phyloP scores from a whole-genome alignment of 2,888 invertebrate genomes.

The Lymantria dispar region DNA sequence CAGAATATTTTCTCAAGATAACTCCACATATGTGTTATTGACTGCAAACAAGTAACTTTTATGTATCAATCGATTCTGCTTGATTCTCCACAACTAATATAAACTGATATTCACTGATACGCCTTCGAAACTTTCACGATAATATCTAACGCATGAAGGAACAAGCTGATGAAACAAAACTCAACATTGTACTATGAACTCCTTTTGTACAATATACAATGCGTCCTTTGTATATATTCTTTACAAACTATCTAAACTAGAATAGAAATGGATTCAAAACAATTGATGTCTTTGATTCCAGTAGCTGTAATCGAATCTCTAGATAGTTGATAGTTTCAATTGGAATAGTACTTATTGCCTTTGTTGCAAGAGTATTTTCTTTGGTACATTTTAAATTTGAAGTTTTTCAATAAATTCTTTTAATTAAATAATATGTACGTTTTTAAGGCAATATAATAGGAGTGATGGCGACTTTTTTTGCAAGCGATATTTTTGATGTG shows the following conservation, averaged over 20 bases:
- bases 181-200: not conserved
- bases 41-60: conserved; percentile 17
- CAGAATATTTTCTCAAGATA: not conserved
- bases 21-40: conserved; percentile 11
- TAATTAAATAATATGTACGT: no score
- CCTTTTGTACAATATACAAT: not conserved
- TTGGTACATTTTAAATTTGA: not conserved
- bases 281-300: not conserved
- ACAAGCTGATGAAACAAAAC: conserved; percentile 19
- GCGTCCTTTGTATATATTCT: not conserved
- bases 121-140: conserved; percentile 7
- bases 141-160: conserved; percentile 17
- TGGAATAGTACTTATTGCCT: not conserved
- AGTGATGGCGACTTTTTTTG: no score
- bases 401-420: no score
- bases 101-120: conserved; percentile 23
- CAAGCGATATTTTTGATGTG: no score
- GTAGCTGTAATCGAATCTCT: not conserved
- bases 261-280: conserved; percentile 1
- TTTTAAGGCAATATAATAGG: no score
- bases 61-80: conserved; percentile 3
- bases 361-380: not conserved
- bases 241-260: not conserved
- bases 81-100: conserved; percentile 12
- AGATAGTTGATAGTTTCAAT: conserved; percentile 1